Conservation (phyloP, 2,113 vertebrate species). For the Aleadryas rufinucha region DNA sequence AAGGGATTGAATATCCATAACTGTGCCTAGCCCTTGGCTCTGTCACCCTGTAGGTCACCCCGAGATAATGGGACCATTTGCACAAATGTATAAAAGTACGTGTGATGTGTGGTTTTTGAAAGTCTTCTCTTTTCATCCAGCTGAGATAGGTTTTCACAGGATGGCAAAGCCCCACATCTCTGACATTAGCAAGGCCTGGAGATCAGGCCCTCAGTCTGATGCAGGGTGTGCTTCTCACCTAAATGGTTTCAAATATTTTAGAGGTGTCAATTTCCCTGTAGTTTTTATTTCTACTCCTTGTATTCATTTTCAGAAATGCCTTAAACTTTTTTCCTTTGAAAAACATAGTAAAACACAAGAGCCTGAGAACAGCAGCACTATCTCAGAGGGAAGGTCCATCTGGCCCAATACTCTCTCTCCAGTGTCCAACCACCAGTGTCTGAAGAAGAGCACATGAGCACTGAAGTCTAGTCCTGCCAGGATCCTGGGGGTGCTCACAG, state of each 20-base stretch:
- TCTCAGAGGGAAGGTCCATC: background rate
- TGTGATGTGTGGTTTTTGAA: background rate
- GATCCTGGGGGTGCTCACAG: background rate
- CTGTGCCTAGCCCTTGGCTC: background rate
- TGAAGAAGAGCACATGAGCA: background rate
- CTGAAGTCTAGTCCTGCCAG: background rate
- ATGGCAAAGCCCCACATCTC: background rate
- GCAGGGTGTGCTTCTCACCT: background rate
- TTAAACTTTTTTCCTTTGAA: background rate
- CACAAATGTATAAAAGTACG: background rate
- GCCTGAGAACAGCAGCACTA: background rate
- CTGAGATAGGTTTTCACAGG: background rate
- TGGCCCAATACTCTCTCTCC: background rate
- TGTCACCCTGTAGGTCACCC: background rate
- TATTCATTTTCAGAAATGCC: background rate
- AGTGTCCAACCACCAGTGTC: background rate
- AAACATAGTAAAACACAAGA: background rate
- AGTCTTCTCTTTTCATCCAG: background rate
- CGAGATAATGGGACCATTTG: background rate
- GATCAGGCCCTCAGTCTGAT: background rate
- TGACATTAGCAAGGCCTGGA: accelerated
- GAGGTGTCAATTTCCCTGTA: background rate
- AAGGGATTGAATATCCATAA: background rate
- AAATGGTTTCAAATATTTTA: background rate
- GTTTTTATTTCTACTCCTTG: background rate